Conservation (phyloP, 2,113 vertebrate genomes). For the Oncorhynchus clarkii region DNA sequence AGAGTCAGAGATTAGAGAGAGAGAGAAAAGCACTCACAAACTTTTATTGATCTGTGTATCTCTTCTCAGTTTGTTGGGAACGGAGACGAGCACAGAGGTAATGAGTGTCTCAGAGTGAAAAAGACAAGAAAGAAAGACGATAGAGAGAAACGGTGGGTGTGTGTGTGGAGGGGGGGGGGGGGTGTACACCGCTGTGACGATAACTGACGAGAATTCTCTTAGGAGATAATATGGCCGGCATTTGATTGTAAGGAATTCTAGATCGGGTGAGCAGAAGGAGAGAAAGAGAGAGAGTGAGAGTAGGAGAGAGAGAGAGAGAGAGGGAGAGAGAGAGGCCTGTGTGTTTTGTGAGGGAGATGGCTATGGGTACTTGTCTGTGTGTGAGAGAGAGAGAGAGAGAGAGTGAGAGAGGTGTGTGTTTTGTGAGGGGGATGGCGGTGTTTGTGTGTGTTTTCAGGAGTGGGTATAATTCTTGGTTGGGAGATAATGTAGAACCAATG, state of each 20-base stretch:
- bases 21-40: slow-evolving; percentile 46
- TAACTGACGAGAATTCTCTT: no score
- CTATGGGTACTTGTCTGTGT: background rate
- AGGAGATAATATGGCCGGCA: no score
- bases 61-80: slow-evolving; percentile 61
- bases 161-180: no score
- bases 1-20: slow-evolving; percentile 6
- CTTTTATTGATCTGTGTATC: slow-evolving; percentile 60
- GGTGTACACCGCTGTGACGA: no score
- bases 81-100: slow-evolving; percentile 50
- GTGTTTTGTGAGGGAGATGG: background rate
- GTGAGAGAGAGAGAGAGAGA: background rate
- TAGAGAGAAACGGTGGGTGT: background rate
- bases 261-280: background rate
- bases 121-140: slow-evolving; percentile 15
- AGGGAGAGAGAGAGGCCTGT: background rate
- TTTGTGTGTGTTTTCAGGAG: background rate
- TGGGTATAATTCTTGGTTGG: background rate
- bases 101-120: slow-evolving; percentile 49
- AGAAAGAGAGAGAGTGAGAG: background rate
- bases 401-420: background rate
- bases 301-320: background rate
- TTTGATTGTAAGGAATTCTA: no score
- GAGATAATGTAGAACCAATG: background rate
- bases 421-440: background rate